Base-by-base conservation (phyloP, 1,140 invertebrate genomes). In the Chionoecetes opilio region DNA sequence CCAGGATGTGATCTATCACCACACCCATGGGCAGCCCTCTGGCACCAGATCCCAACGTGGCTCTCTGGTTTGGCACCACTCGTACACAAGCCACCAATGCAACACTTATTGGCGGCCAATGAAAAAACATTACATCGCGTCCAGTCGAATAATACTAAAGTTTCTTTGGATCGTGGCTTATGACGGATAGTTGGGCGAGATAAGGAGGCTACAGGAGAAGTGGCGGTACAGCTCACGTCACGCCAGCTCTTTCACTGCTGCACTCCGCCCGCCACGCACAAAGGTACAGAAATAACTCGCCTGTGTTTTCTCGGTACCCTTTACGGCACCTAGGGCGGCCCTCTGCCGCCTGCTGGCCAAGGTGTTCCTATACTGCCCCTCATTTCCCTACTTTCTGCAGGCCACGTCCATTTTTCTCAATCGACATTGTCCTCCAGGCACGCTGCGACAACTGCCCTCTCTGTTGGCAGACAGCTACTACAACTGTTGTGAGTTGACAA, bases 281-380 rank as follows among this genome's bases (percentile, higher is more conserved):
- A 93, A 82, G 93, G 93, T 89, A 93, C 93, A 88, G 93, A 93
- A 93, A 93, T 93, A 93, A 93, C 93, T 75, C 34, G 93, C 85
- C 93, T 93, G 82, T 88, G 85, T 93, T 93, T 93, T 93, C 93
- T 75, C 93, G 86, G 93, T 86, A 31, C 26, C 32, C 37, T 53
- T 87, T 41, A 63, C 93, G 46, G 14, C 93, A 53, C 86, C 35
- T 32, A 93, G 93, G 86, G 85, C 38, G 21, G 82, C 31, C 35
- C 90, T n/a, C 38, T 32, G 90, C 38, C 53, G 38, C 90, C 41
- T 32, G 34, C 41, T 38, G 32, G 85, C 85, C 37, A 87, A 29
- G 17, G 32, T 87, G 32, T 17, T 37, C 85, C 85, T 38, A n/a
- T n/a, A 35, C 85, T 87, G 37, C 9, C 88, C 41, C 17, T 75